Base-by-base conservation (phyloP, 2,888 invertebrate species). In the Alloscopus bannaensis region DNA sequence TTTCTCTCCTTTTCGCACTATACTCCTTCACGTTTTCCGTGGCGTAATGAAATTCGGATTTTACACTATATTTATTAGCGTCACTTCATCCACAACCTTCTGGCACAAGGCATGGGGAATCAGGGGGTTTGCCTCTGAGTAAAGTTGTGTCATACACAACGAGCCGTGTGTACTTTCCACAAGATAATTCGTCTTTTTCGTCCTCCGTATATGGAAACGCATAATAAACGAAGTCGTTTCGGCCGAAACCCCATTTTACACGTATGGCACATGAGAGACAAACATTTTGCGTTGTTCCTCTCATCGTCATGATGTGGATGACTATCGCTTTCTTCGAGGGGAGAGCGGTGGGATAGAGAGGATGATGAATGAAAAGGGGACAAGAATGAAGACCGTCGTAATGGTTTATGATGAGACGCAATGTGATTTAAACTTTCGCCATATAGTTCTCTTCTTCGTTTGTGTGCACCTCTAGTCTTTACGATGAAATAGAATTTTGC, bases 321-420 rank as follows among this genome's bases (percentile, higher is more conserved):
- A n/a, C n/a, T n/a, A n/a, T n/a, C n/a, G 28, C 60, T 28, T 50
- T 65, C 29, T 47, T 36, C 29, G 26, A 11, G n/a, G 36, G 36
- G n/a, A 24, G n/a, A 64, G 42, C 2, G 13, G 26, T n/a, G 26
- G 42, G 69, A 57, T 40, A 69, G 24, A 13, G 13, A 68, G 31
- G 24, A 45, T 11, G 28, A 11, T 26, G 31, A n/a, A 31, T 18
- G 40, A 55, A 57, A 47, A 42, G 50, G 50, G 42, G 26, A 28
- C 50, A 28, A 28, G 26, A 29, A 22, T 64, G n/a, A 64, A 42
- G n/a, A 42, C 13, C 42, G n/a, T 26, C 59, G 62, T 18, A 11
- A 11, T n/a, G 16, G 36, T 71, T 72, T 72, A 52, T 52, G 62
- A 62, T 62, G 52, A 72, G 71, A 72, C 64, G 71, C 71, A 72